Evolutionary conservation across 2,797 vertebrate genomes (phyloP).

Genomic region (Echiichthys vipera): DNA sequence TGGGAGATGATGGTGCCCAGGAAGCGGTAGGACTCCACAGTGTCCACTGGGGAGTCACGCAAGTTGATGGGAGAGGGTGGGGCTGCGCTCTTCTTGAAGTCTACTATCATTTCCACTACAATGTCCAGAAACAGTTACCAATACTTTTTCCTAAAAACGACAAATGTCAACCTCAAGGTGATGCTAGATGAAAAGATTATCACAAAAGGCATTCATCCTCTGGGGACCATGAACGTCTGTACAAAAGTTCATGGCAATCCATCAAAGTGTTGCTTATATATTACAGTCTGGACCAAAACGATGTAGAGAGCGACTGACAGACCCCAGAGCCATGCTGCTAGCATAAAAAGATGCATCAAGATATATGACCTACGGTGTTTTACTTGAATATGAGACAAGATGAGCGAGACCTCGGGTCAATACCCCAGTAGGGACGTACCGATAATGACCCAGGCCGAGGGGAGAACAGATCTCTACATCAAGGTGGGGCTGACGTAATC

Average conservation of each 20-base stretch:
- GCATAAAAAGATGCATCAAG: constrained; percentile 6
- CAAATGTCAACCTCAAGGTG: background rate
- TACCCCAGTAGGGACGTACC: constrained; percentile 18
- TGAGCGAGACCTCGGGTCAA: constrained; percentile 42
- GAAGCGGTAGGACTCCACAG: too few species aligned
- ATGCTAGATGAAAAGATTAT: background rate
- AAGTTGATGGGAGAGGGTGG: too few species aligned
- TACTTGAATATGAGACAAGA: constrained; percentile 20
- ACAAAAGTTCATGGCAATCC: background rate
- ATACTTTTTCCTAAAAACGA: background rate
- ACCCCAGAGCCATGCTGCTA: background rate
- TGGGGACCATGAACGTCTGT: background rate
- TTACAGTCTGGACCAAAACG: background rate
- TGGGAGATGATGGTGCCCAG: too few species aligned
- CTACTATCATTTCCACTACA: too few species aligned
- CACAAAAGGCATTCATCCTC: background rate
- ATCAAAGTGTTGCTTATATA: background rate
- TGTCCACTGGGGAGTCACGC: too few species aligned
- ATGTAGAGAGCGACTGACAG: background rate
- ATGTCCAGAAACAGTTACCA: background rate
- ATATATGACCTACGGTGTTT: constrained; percentile 12
- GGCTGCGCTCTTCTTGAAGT: too few species aligned
- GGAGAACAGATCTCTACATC: constrained; percentile 63
- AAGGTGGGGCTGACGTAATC: constrained; percentile 76
- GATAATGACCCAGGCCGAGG: constrained; percentile 55